These are phyloP conservation scores for Malurus melanocephalus DNA, from an alignment of 2,113 vertebrate genomes.

Conservation along the genomic window DNA sequence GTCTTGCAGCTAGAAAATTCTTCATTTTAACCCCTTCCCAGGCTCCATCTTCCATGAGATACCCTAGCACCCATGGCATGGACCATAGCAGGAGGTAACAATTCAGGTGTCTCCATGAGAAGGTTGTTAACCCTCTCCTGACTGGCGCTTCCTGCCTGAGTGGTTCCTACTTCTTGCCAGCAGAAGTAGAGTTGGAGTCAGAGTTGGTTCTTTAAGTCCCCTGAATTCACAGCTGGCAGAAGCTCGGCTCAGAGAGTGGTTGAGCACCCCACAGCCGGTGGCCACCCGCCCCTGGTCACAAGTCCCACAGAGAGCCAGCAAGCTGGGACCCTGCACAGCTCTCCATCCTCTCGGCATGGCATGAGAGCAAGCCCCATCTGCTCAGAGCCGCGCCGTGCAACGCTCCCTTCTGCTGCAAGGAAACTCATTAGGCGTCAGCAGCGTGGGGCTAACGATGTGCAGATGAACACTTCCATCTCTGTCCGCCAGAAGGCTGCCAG, in stretches of 20 bases:
- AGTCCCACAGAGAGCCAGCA: neutral
- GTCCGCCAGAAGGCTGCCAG: neutral
- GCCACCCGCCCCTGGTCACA: neutral
- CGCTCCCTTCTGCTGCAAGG: constrained; percentile 23
- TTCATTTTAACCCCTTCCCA: constrained; percentile 21
- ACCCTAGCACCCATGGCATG: neutral
- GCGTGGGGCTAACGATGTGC: constrained; percentile 5
- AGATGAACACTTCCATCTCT: constrained; percentile 34
- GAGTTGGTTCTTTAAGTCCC: neutral
- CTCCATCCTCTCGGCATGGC: neutral
- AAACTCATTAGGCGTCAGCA: constrained; percentile 23
- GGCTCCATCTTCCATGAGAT: neutral
- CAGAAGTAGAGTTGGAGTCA: neutral
- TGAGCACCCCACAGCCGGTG: fast-evolving
- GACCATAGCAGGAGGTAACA: neutral
- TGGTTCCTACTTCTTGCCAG: neutral
- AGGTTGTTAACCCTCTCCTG: neutral
- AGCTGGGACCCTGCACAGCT: neutral
- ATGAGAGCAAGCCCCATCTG: neutral
- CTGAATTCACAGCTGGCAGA: fast-evolving
- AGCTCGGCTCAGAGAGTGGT: neutral
- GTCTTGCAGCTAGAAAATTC: neutral
- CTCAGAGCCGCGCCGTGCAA: fast-evolving
- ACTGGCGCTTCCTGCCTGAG: neutral
- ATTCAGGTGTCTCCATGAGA: neutral